Evolutionary conservation across 1,140 invertebrate genomes (phyloP).

Genomic region (Amyelois transitella): DNA sequence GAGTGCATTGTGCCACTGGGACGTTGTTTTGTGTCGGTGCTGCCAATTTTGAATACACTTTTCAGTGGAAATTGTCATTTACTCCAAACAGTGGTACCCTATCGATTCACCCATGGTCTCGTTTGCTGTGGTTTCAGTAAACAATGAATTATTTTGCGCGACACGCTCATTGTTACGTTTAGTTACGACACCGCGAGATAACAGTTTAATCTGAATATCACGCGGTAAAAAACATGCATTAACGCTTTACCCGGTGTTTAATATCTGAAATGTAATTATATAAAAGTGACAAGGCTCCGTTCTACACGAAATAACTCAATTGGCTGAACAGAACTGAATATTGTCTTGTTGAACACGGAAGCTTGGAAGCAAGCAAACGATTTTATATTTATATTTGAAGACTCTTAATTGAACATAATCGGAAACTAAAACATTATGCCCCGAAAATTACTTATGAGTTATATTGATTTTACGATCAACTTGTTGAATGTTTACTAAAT

Average conservation of each 20-base stretch:
- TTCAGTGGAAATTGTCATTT: conserved; percentile 11
- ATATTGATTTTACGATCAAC: conserved; percentile 36
- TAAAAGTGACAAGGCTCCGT: conserved; percentile 39
- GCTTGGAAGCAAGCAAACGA: not conserved
- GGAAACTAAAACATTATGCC: not conserved
- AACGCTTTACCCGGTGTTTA: conserved; percentile 35
- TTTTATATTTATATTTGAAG: not conserved
- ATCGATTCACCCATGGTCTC: conserved; percentile 40
- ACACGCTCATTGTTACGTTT: conserved; percentile 37
- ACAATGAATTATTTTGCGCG: conserved; percentile 34
- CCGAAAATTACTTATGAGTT: conserved; percentile 3
- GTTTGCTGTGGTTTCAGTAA: conserved; percentile 14
- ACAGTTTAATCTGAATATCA: conserved; percentile 65
- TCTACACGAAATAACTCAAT: conserved; percentile 19
- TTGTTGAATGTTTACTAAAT: conserved; percentile 36
- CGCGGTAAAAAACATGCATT: conserved; percentile 63
- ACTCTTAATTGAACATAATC: not conserved
- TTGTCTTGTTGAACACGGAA: not conserved
- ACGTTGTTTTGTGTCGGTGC: conserved; percentile 45
- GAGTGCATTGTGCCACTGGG: conserved; percentile 50
- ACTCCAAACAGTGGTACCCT: conserved; percentile 30
- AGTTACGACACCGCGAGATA: conserved; percentile 56
- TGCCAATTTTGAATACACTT: conserved; percentile 27
- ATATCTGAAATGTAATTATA: conserved; percentile 33
- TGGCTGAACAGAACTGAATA: not conserved